Conservation (phyloP, 2,888 invertebrate genomes). For the Drosophila hawaiiensis region DNA sequence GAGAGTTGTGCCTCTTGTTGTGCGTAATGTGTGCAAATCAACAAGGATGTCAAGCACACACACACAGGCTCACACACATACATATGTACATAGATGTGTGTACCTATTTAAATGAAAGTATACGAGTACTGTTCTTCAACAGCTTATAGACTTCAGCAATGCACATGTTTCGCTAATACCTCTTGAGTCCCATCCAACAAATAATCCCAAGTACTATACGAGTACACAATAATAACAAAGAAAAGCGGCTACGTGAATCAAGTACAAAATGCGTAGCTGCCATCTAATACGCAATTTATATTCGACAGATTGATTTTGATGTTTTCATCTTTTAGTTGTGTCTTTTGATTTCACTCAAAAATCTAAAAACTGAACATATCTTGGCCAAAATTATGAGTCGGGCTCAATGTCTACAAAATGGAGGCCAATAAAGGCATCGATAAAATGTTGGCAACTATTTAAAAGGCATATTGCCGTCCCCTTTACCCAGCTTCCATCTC, state of each 20-base stretch:
- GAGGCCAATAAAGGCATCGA: constrained; percentile 22
- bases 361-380: neutral
- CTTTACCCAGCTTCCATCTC: neutral
- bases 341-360: neutral
- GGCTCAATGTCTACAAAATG: neutral
- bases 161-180: constrained; percentile 12
- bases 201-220: constrained; percentile 1
- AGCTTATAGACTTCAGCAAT: constrained; percentile 18
- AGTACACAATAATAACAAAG: constrained; percentile 4
- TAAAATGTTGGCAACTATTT: constrained; percentile 53
- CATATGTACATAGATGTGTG: neutral
- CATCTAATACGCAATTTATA: neutral
- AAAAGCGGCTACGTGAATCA: constrained; percentile 2
- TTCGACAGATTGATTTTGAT: neutral
- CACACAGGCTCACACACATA: constrained; percentile 20
- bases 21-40: constrained; percentile 38
- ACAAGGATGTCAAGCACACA: constrained; percentile 47
- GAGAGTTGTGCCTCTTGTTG: constrained; percentile 1
- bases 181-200: constrained; percentile 2
- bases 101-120: neutral
- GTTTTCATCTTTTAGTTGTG: neutral
- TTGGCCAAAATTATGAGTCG: constrained; percentile 7
- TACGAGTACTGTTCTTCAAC: neutral
- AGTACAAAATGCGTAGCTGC: neutral
- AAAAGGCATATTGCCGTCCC: constrained; percentile 26